Percentiles rank a stretch among this genome's conserved stretches.
These are phyloP conservation scores for Stenotaenia linearis DNA, from an alignment of 2,888 invertebrate species.

Conservation along the genomic window DNA sequence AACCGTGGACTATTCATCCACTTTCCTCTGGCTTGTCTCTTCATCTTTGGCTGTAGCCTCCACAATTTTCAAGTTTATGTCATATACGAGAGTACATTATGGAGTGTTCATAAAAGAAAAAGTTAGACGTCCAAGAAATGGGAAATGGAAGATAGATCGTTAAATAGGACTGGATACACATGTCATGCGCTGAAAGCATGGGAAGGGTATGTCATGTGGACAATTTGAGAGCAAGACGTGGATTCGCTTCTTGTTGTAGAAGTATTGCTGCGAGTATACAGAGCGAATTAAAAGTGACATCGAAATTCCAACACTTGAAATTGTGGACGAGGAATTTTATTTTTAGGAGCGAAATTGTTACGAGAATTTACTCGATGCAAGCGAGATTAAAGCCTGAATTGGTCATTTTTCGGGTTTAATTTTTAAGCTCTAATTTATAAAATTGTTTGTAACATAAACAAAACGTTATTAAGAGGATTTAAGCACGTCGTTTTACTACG, in stretches of 20 bases:
- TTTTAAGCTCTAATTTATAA: no score
- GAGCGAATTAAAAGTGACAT: no score
- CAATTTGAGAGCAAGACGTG: not conserved
- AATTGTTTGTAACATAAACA: not conserved
- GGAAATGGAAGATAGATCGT: not conserved
- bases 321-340: no score
- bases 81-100: slow-evolving; percentile 12
- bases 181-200: not conserved
- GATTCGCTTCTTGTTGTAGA: no score
- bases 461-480: not conserved
- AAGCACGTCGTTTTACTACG: not conserved
- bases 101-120: slow-evolving; percentile 13
- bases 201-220: not conserved
- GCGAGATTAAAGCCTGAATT: no score
- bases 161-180: not conserved
- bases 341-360: no score
- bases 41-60: not conserved
- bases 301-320: no score
- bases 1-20: slow-evolving; percentile 19
- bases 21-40: slow-evolving; percentile 12
- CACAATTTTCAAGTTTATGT: slow-evolving; percentile 17
- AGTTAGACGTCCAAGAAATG: not conserved
- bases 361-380: no score
- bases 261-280: no score
- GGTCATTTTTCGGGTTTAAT: no score